These are phyloP conservation scores for Pachycephala philippinensis DNA, from an alignment of 2,113 vertebrate genomes.

Conservation along the genomic window DNA sequence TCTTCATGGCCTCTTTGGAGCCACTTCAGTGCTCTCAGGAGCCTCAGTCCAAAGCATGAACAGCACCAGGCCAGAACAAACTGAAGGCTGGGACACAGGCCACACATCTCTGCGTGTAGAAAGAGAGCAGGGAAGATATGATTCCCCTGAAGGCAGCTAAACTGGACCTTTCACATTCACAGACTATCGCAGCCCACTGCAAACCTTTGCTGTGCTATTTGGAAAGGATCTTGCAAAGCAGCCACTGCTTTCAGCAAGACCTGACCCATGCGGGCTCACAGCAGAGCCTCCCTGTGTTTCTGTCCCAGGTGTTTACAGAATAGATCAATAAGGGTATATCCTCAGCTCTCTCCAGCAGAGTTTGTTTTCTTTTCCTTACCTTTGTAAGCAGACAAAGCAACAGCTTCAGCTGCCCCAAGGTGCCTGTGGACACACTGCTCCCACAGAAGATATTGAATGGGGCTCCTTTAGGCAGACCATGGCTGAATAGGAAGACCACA, in stretches of 20 bases:
- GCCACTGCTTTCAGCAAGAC: not conserved
- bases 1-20: not conserved
- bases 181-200: not conserved
- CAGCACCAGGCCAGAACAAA: not conserved
- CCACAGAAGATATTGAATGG: not conserved
- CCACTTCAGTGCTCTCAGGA: not conserved
- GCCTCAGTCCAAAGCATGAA: not conserved
- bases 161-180: not conserved
- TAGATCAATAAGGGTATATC: not conserved
- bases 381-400: not conserved
- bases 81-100: not conserved
- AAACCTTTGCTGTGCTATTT: not conserved
- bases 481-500: not conserved
- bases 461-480: not conserved
- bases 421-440: not conserved
- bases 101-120: not conserved
- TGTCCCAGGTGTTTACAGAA: not conserved
- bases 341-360: not conserved
- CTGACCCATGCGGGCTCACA: not conserved
- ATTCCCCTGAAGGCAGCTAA: not conserved
- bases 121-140: not conserved
- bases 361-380: not conserved
- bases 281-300: not conserved
- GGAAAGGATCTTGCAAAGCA: not conserved
- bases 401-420: not conserved